Base-by-base conservation (phyloP, 2,888 invertebrate species). In the Micropterix aruncella region DNA sequence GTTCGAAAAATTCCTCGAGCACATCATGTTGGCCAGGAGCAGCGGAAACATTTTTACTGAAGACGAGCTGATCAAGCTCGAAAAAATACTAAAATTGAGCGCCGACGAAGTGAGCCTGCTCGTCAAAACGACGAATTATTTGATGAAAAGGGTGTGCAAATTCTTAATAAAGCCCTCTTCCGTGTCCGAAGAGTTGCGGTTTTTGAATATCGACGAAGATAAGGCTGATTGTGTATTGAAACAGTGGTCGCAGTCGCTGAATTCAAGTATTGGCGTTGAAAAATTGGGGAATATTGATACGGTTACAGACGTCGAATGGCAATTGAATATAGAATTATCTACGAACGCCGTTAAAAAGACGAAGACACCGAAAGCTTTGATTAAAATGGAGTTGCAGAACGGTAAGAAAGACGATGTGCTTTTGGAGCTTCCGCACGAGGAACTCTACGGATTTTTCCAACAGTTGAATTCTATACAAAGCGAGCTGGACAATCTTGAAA, bases 131-230 rank as follows among this genome's bases (percentile, higher is more conserved):
- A 49, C 47, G 5, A 18, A 44, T 19, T 45, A 48, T 12, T 46
- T 50, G 14, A 39, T 48, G n/a, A 49, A 47, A 45, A 43, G 49
- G 18, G 44, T 50, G 45, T 44, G 45, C 7, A 47, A 46, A 39
- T 49, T 50, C 36, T 7, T 50, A 18, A 49, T 50, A 47, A 43
- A 41, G n/a, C 50, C 50, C 12, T n/a, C 40, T 7, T 42, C 36
- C 36, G 37, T 47, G 12, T 38, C 16, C 3, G 16, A 27, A 4
- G 50, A 50, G 27, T 38, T 49, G 3, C 27, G 18, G 18, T 16
- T 15, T 7, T 27, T 49, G 38, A 42, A 44, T 36, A 45, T 50
- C 40, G 36, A 45, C 7, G 39, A 45, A 41, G 48, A 49, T 15
- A 49, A 47, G 46, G 45, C 50, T 2, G 36, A 41, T 18, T 19